Percentiles rank a stretch among this genome's conserved stretches.
Evolutionary conservation across 35 echinoderm and acorn worm species (phyloP).

Genomic region (Lytechinus variegatus): DNA sequence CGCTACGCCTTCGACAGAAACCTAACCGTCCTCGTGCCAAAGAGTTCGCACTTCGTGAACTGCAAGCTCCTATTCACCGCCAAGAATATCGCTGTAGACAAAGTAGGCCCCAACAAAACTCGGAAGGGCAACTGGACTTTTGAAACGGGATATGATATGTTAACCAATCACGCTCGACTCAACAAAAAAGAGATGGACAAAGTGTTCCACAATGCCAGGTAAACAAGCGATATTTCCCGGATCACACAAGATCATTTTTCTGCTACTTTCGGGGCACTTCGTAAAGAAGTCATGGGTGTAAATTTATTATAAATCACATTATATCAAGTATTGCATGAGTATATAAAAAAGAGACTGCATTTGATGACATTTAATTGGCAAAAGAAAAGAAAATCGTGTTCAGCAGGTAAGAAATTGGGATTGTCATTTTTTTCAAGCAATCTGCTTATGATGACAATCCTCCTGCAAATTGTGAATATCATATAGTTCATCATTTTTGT

Average conservation of each 20-base stretch:
- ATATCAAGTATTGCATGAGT: neutral
- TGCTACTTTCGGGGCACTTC: neutral
- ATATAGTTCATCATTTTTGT: too few species aligned
- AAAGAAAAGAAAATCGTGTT: too few species aligned
- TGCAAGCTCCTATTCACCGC: neutral
- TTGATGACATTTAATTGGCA: too few species aligned
- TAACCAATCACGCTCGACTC: conserved; percentile 48
- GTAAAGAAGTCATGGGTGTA: too few species aligned
- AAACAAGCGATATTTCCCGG: neutral
- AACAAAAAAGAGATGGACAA: neutral
- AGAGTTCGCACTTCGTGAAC: neutral
- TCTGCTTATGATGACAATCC: too few species aligned
- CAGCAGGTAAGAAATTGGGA: too few species aligned
- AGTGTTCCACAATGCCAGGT: neutral
- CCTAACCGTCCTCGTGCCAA: conserved; percentile 23
- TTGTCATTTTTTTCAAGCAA: too few species aligned
- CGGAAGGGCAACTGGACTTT: neutral
- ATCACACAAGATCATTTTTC: neutral
- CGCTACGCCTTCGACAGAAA: conserved; percentile 7
- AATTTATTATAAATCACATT: neutral
- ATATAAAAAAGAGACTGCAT: neutral
- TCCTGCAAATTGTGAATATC: too few species aligned
- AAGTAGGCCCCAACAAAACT: neutral
- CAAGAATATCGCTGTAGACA: neutral
- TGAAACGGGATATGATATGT: conserved; percentile 39